A percentile compares a stretch with the other conserved stretches of the same genome.
Evolutionary conservation across 2,888 invertebrate species (phyloP).

Genomic region (Nesidiocoris tenuis): DNA sequence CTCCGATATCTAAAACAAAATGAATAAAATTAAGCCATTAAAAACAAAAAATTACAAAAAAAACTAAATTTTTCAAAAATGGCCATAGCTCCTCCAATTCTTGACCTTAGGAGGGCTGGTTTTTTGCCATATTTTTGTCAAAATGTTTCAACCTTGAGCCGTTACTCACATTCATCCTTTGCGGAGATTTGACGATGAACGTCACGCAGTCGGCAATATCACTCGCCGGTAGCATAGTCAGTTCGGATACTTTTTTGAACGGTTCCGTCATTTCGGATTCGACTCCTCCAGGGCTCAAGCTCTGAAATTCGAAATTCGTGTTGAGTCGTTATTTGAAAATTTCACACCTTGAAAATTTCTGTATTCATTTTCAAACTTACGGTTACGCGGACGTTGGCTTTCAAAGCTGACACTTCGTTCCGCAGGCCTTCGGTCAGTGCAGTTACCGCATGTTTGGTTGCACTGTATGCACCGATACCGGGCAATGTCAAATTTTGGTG

Average conservation of each 20-base stretch:
- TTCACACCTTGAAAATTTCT: no score
- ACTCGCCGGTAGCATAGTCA: background rate
- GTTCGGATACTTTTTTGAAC: background rate
- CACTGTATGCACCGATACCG: background rate
- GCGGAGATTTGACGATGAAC: conserved; percentile 33
- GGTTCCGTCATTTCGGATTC: conserved; percentile 27
- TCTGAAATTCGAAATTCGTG: no score
- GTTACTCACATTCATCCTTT: conserved; percentile 26
- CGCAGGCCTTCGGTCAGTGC: background rate
- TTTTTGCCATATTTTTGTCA: no score
- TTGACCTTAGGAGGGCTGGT: no score
- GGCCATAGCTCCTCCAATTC: no score
- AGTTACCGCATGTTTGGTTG: conserved; percentile 13
- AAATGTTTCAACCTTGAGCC: no score
- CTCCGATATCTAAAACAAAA: no score
- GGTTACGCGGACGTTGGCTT: conserved; percentile 16
- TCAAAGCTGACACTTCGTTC: conserved; percentile 2
- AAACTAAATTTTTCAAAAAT: no score
- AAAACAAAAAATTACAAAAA: no score
- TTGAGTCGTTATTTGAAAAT: no score
- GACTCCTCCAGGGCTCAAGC: conserved; percentile 25
- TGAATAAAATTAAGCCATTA: no score
- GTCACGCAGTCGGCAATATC: conserved; percentile 32
- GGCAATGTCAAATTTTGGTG: background rate
- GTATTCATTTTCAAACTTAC: conserved; percentile 8